Base-by-base conservation (phyloP, 2,888 invertebrate species). In the Ochropleura plecta region DNA sequence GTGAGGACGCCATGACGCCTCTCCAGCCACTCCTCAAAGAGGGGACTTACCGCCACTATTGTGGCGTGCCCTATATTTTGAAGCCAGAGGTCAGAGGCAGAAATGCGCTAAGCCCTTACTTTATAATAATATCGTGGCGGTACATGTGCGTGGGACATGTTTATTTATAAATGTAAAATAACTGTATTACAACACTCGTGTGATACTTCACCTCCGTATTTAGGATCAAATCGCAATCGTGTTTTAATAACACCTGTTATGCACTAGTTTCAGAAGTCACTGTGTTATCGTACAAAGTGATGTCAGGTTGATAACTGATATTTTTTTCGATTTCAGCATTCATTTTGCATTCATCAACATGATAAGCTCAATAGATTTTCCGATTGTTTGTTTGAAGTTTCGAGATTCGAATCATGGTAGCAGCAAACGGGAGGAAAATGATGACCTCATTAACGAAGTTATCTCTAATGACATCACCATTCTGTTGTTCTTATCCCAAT, bases 181-280 rank as follows among this genome's bases (percentile, higher is more conserved):
- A 49, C 48, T 48, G 49, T 40, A 8, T 49, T 18, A 18, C 30
- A 30, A 65, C 40, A 65, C 14, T 68, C 4, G 4, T 69, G 44
- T 16, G 16, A 10, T 40, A n/a, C 10, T 10, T 40, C 16, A 46
- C 7, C 16, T 69, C n/a, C 16, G n/a, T n/a, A 70, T 69, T 70
- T 40, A 62, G 62, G 12, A 48, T 70, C 5, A 48, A 40, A 70
- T n/a, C 18, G 9, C 4, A 71, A 8, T 30, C 20, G 6, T 49
- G 49, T 42, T 20, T 42, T 2, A 70, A 20, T 51, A 70, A 44
- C 71, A 70, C 14, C 42, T 42, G 16, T 44, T 7, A 18, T 5
- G 20, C 44, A 64, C 44, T 5, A 30, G 65, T 65, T 46, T 68
- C 30, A 46, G 46, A 67, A 69, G 30, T 8, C 42, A 57, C 20